phyloP scores from a whole-genome alignment of 2,113 vertebrate species.

The Triplophysa rosa region DNA sequence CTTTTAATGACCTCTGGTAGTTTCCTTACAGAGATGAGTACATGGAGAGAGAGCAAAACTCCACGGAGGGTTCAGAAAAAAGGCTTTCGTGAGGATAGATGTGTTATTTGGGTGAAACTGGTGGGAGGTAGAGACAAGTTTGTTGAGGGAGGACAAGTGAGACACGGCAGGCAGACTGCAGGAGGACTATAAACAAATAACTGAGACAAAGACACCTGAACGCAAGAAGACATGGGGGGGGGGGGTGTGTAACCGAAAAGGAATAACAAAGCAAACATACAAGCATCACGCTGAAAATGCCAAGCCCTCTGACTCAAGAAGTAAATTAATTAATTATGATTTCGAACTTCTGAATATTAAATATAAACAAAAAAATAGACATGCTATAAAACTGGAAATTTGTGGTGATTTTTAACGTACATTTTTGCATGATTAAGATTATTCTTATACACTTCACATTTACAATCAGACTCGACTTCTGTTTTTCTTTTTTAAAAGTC shows the following conservation, averaged over 20 bases:
- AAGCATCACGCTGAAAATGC: slow-evolving; percentile 18
- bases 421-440: too few relatives aligned
- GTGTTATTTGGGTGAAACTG: background rate
- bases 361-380: slow-evolving; percentile 25
- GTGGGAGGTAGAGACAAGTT: slow-evolving; percentile 14
- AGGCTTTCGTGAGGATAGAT: background rate
- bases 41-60: too few relatives aligned
- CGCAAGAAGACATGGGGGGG: background rate
- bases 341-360: slow-evolving; percentile 21
- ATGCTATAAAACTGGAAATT: background rate
- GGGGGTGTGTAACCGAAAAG: background rate
- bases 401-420: too few relatives aligned
- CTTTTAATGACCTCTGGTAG: background rate
- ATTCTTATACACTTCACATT: too few relatives aligned
- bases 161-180: slow-evolving; percentile 16
- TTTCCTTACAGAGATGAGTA: background rate
- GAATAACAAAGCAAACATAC: background rate
- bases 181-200: slow-evolving; percentile 7
- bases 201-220: slow-evolving; percentile 35
- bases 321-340: slow-evolving; percentile 44
- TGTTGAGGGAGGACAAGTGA: background rate
- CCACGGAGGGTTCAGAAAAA: too few relatives aligned
- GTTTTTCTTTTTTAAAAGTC: too few relatives aligned
- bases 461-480: too few relatives aligned
- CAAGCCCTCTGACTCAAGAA: background rate